Evolutionary conservation across 1,140 invertebrate genomes (phyloP), one percentile per base, ranked within the genome.

Genomic region (Anoplophora glabripennis): DNA sequence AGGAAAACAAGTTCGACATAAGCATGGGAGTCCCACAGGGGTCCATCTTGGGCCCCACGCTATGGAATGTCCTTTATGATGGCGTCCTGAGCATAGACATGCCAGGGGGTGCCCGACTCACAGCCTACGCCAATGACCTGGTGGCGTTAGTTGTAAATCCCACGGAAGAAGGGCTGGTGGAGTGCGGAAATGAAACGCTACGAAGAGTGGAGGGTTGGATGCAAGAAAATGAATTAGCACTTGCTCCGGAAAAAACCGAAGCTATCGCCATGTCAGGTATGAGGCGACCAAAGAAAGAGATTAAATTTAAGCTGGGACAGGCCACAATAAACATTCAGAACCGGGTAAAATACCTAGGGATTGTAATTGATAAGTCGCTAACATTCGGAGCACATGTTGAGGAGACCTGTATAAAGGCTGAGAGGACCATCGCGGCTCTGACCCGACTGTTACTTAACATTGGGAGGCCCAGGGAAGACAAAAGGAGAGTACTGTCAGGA

Each of bases 21-120:
- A 47, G 7, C 14, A 3, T 9, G 7, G 45, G 45, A 8, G 65
- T 65, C 0, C 64, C 75, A 0, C 70, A 76, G 47, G 71, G 69
- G 0, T 71, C 65, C 7, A 59, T 72, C 49, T 73, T 0, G 70
- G 72, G 77, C 0, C 72, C 72, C 0, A 59, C 67, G 21, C 53
- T 75, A 1, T 75, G 72, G 72, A 73, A 72, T 21, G 35, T 63
- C 4, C 41, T 56, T 0, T 75, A 73, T 18, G 71, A 75, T 17
- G n/a, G n/a, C 15, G 14, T 47, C 45, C n/a, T 47, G 45, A 17
- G 18, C 7, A 8, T 21, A n/a, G 11, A 47, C 33, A 54, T 28
- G 21, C 21, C 21, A 38, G 4, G 12, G 71, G 1, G 56, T 72
- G 9, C 10, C 35, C 64, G 5, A 5, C 47, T 69, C 1, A 55